Evolutionary conservation across 2,888 invertebrate genomes (phyloP), one percentile per base, ranked within the genome.

Genomic region (Lasioglossum zephyrum): DNA sequence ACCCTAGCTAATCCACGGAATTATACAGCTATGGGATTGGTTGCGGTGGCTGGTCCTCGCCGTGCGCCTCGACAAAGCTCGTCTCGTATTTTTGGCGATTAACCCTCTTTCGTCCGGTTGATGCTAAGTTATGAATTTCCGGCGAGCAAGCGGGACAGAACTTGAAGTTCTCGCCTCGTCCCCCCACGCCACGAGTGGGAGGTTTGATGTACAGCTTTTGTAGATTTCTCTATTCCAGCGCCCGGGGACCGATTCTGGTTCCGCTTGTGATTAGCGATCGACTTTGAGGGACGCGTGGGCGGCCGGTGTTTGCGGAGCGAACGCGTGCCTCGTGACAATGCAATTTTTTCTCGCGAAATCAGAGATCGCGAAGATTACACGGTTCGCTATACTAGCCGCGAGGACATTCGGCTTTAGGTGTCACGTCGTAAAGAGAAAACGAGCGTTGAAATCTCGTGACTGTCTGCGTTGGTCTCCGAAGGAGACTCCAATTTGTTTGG

Each of bases 41-140:
- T 16, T 44, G 47, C 47, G 47, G 31, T 72, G 73, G 72, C 76
- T 26, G 72, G 77, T 69, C 70, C 81, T 36, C 53, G 13, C 60
- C 26, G 13, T 13, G 13, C 60, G 41, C 69, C 60, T 79, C 81
- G 82, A 86, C 86, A 88, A 90, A 92, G 86, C 87, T 90, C 86
- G 91, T 92, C 90, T 91, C 93, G 92, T 94, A 94, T 94, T 93
- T 94, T 93, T 92, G 78, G 88, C 93, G 93, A 93, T 94, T 94
- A 94, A 92, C 89, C 92, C 93, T 91, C 91, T 92, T 91, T 91
- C 90, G 92, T 89, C 82, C 88, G 77, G 84, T 87, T 94, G 92
- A 94, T 94, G 92, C 93, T 93, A 94, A 94, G 92, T 94, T 94
- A 94, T 94, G 93, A 91, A 93, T 94, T 94, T 93, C 93, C 91